A percentile compares a stretch with the other conserved stretches of the same genome.
These are phyloP conservation scores for Nesospiza acunhae DNA, from an alignment of 2,113 vertebrate species.

Conservation along the genomic window DNA sequence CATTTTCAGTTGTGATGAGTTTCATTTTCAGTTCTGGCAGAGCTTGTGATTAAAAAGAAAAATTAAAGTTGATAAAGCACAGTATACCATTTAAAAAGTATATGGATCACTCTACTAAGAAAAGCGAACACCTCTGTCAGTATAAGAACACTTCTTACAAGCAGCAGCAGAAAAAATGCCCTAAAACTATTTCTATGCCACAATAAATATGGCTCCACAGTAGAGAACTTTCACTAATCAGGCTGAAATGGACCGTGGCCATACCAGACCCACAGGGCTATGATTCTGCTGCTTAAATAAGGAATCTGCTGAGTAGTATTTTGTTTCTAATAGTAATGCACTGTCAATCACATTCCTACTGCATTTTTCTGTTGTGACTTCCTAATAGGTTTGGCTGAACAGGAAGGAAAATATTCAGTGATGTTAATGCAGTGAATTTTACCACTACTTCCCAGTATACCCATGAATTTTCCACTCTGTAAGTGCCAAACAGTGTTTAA, in stretches of 20 bases:
- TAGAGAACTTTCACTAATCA: not conserved
- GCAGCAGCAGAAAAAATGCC: not conserved
- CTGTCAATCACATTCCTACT: conserved; percentile 22
- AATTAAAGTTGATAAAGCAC: not conserved
- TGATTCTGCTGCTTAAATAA: not conserved
- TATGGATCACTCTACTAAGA: too few species aligned
- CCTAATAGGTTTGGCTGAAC: conserved; percentile 41
- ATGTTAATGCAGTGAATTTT: conserved; percentile 21
- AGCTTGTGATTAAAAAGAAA: not conserved
- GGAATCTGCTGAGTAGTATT: conserved; percentile 34
- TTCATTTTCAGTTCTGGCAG: not conserved
- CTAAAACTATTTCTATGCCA: not conserved
- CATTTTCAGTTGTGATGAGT: not conserved
- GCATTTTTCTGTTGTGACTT: not conserved
- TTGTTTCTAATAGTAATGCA: not conserved
- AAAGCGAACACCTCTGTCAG: not conserved
- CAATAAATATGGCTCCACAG: not conserved
- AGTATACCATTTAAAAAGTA: not conserved
- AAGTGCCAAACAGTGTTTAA: not conserved
- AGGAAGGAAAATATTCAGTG: conserved; percentile 40
- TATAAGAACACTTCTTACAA: not conserved
- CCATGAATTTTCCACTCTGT: not conserved
- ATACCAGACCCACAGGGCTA: not conserved
- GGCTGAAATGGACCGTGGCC: not conserved
- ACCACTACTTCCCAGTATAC: conserved; percentile 1